phyloP scores from a whole-genome alignment of 2,113 vertebrate genomes.

The Prinia subflava region DNA sequence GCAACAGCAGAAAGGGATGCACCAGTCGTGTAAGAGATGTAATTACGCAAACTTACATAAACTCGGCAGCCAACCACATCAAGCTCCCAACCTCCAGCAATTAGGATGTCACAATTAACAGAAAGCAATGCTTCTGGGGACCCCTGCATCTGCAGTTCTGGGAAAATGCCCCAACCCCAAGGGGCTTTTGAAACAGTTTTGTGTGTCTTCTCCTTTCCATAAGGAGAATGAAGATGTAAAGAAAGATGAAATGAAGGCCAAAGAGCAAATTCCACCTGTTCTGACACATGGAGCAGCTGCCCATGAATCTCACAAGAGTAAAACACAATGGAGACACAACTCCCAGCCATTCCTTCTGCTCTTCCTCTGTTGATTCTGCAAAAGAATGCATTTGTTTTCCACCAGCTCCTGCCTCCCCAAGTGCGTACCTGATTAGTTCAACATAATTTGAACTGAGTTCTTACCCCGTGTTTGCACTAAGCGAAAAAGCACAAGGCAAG shows the following conservation, averaged over 20 bases:
- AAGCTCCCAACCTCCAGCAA: neutral
- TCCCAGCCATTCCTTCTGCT: neutral
- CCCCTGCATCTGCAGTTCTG: neutral
- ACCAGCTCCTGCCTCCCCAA: neutral
- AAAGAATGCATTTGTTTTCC: neutral
- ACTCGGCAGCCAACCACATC: neutral
- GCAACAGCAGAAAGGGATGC: neutral
- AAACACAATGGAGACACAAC: neutral
- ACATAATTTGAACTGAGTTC: neutral
- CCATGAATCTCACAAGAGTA: neutral
- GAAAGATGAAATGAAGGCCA: neutral
- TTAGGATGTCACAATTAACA: neutral
- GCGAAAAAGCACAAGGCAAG: neutral
- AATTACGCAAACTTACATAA: neutral
- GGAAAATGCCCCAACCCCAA: neutral
- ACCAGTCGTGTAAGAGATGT: neutral
- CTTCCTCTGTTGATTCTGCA: neutral
- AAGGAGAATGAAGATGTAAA: neutral
- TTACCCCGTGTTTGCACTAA: neutral
- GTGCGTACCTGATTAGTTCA: neutral
- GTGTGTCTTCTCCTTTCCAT: neutral
- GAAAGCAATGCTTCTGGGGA: neutral
- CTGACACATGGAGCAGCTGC: neutral
- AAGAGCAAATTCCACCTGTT: slow-evolving; percentile 30
- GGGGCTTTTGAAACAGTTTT: neutral